phyloP scores from a whole-genome alignment of 2,888 invertebrate genomes.

The Calameuta idolon region DNA sequence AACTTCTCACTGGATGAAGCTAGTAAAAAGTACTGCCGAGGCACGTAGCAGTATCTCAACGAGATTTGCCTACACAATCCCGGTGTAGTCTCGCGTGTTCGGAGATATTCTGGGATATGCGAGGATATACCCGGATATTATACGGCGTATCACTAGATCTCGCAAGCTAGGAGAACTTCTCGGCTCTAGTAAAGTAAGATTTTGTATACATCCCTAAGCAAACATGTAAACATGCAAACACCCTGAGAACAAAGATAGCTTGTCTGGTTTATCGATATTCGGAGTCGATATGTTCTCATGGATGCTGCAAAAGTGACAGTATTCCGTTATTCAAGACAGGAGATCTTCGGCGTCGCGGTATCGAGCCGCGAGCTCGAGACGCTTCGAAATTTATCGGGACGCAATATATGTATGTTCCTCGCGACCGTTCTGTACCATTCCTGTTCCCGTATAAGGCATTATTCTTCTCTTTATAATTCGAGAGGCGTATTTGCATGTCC shows the following conservation, averaged over 20 bases:
- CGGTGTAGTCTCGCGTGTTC: background rate
- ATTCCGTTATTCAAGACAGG: background rate
- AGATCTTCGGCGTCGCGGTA: background rate
- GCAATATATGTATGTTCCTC: no score
- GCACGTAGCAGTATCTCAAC: constrained; percentile 34
- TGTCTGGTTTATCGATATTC: constrained; percentile 25
- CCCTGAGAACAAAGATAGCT: constrained; percentile 12
- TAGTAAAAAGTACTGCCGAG: constrained; percentile 14
- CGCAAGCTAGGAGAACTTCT: background rate
- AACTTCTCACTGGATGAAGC: background rate
- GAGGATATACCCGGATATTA: background rate
- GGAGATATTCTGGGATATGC: background rate
- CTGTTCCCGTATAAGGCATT: no score
- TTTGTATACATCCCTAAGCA: constrained; percentile 17
- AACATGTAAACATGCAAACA: constrained; percentile 28
- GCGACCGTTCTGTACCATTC: no score
- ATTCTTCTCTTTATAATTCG: no score
- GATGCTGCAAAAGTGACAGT: background rate
- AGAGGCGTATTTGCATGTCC: no score
- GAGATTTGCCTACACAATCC: constrained; percentile 32
- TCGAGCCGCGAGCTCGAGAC: background rate
- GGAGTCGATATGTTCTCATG: constrained; percentile 9
- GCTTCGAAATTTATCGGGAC: no score
- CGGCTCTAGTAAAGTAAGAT: background rate
- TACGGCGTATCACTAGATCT: background rate